These are phyloP conservation scores for Nebria ingens DNA, from an alignment of 1,140 invertebrate genomes.

Conservation along the genomic window DNA sequence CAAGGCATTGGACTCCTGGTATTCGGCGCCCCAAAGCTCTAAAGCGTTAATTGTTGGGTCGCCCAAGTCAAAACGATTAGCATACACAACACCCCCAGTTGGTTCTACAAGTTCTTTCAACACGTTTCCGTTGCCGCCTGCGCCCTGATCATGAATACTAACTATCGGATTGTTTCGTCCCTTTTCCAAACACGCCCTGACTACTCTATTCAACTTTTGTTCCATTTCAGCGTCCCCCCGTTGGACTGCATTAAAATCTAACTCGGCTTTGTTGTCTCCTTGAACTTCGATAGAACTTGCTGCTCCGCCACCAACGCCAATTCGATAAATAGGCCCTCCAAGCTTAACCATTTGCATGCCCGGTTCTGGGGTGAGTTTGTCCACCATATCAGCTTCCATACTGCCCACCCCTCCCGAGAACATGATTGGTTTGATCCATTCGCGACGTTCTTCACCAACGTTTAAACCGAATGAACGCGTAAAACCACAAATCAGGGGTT, in stretches of 20 bases:
- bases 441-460: constrained; percentile 56
- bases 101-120: constrained; percentile 94
- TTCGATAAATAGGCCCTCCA: constrained; percentile 92
- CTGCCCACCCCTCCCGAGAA: constrained; percentile 92
- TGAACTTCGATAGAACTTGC: constrained; percentile 92
- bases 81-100: constrained; percentile 82
- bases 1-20: constrained; percentile 92
- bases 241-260: constrained; percentile 96
- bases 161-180: constrained; percentile 78
- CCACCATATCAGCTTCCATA: constrained; percentile 68
- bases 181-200: constrained; percentile 82
- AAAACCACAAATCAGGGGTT: constrained; percentile 88
- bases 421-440: constrained; percentile 98
- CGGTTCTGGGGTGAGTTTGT: constrained; percentile 59
- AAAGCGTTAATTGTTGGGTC: constrained; percentile 88
- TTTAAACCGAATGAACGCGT: constrained; percentile 79
- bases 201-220: constrained; percentile 89
- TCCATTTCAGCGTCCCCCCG: constrained; percentile 98
- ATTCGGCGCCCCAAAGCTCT: constrained; percentile 97
- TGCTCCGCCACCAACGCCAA: constrained; percentile 93
- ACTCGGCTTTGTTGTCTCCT: constrained; percentile 71
- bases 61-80: constrained; percentile 79
- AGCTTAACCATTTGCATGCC: constrained; percentile 89
- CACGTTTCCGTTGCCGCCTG: constrained; percentile 97
- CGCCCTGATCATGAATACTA: constrained; percentile 93